Base-by-base conservation (phyloP, 2,113 vertebrate species). In the Peucedramus taeniatus region DNA sequence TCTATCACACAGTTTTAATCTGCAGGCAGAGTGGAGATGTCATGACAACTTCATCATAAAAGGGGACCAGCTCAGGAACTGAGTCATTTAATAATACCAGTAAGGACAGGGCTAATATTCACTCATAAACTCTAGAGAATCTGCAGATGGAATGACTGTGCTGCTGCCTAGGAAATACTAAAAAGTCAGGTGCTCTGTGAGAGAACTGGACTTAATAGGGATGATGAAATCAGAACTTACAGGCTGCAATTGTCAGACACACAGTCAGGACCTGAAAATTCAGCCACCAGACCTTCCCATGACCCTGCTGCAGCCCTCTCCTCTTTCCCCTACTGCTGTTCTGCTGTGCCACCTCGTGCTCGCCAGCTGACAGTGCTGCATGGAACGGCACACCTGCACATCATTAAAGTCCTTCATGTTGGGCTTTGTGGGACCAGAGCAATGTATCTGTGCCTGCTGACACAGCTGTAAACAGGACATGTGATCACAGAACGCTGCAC, bases 161-260 rank as follows among this genome's bases (percentile, higher is more conserved):
- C 40, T 61, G 33, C 57, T 85, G 49, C 60, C 51, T 30, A 64
- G 77, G 14, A 63, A 82, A 71, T 50, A 60, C 12, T 72, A 40
- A 81, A 57, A 75, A 39, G 33, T 35, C 45, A 47, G 16, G 15
- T 2, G 9, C 33, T 57, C 35, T 39, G 1, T 12, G 28, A 39
- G 15, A 47, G 16, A 69, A 30, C 6, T 10, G 23, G 56, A 40
- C 18, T 23, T 49, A n/a, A 17, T 19, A 40, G 26, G 26, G 42
- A 31, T 47, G 44, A n/a, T 3, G 3, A n/a, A 9, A 26, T 31
- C 0, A 0, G 51, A n/a, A n/a, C 12, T 18, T 7, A 18, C 31
- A 22, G 59, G 59, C 40, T 72, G 47, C 33, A 66, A 3, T 42
- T 15, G 6, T 18, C 69, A 74, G 42, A 53, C 23, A 17, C 21